Evolutionary conservation across 2,113 vertebrate species (phyloP).

Genomic region (Paracanthobrama guichenoti): DNA sequence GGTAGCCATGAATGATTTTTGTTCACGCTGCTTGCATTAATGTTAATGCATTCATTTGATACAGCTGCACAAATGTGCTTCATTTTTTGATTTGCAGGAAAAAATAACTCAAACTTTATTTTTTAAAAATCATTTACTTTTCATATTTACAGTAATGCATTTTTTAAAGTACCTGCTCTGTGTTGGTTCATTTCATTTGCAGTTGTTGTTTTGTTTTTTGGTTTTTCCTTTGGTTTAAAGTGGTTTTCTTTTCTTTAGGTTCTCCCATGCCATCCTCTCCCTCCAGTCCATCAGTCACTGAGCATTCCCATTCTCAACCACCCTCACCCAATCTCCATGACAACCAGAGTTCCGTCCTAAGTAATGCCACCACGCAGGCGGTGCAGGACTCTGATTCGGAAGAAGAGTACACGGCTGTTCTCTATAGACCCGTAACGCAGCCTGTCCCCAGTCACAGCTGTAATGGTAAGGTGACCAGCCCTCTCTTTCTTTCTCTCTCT

Average conservation of each 20-base stretch:
- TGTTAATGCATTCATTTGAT: neutral
- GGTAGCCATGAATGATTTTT: neutral
- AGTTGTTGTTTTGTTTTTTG: slow-evolving; percentile 2
- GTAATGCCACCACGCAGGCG: slow-evolving; percentile 77
- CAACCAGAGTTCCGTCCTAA: slow-evolving; percentile 83
- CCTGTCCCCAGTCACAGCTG: slow-evolving; percentile 64
- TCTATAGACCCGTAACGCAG: slow-evolving; percentile 68
- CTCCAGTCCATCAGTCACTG: slow-evolving; percentile 82
- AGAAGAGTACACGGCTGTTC: slow-evolving; percentile 73
- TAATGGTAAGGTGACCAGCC: slow-evolving; percentile 73
- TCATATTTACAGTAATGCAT: slow-evolving; percentile 8
- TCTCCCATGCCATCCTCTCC: slow-evolving; percentile 81
- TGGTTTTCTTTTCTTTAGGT: slow-evolving; percentile 71
- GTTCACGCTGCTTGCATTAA: neutral
- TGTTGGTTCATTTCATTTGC: slow-evolving; percentile 40
- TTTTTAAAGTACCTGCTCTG: neutral
- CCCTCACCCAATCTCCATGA: slow-evolving; percentile 82
- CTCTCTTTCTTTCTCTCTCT: slow-evolving; percentile 52
- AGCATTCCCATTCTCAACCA: slow-evolving; percentile 78
- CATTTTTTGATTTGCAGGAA: neutral
- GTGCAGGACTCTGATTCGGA: slow-evolving; percentile 80
- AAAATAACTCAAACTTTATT: neutral
- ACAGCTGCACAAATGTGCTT: neutral
- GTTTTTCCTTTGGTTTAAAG: slow-evolving; percentile 51
- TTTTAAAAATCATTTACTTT: neutral